Evolutionary conservation across 2,888 invertebrate species (phyloP).

Genomic region (Chrysopilus asiliformis): DNA sequence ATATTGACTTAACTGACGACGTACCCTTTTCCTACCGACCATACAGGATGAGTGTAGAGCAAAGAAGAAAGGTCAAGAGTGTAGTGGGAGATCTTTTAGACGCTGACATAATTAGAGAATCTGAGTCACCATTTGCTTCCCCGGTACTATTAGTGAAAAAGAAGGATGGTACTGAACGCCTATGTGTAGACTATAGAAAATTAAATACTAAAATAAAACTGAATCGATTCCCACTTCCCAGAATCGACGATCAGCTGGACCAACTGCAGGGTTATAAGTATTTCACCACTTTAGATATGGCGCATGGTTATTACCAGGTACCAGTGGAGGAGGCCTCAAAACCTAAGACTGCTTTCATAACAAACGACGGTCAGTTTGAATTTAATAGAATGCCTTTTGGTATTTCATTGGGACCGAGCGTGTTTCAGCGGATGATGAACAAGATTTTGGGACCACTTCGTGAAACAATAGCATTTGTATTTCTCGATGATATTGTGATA

Average conservation of each 20-base stretch:
- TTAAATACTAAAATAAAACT: slow-evolving; percentile 7
- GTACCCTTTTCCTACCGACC: too few species aligned
- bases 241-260: slow-evolving; percentile 21
- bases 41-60: too few species aligned
- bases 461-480: slow-evolving; percentile 5
- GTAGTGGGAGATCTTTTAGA: background rate
- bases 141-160: too few species aligned
- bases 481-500: slow-evolving; percentile 11
- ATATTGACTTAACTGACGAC: too few species aligned
- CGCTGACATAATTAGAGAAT: slow-evolving; percentile 1
- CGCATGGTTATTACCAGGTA: slow-evolving; percentile 10
- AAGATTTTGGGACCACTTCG: slow-evolving; percentile 7
- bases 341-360: slow-evolving; percentile 19
- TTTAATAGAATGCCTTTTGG: slow-evolving; percentile 12
- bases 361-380: slow-evolving; percentile 16
- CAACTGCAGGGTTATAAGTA: slow-evolving; percentile 8
- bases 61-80: background rate
- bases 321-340: slow-evolving; percentile 11
- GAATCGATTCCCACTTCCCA: slow-evolving; percentile 8
- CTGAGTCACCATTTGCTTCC: slow-evolving; percentile 6
- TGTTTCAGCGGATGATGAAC: slow-evolving; percentile 12
- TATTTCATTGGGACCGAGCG: slow-evolving; percentile 10
- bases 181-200: too few species aligned
- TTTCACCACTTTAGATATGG: too few species aligned
- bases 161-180: slow-evolving; percentile 8